Conservation (phyloP, 2,888 invertebrate genomes). For the Ecliptopera silaceata region DNA sequence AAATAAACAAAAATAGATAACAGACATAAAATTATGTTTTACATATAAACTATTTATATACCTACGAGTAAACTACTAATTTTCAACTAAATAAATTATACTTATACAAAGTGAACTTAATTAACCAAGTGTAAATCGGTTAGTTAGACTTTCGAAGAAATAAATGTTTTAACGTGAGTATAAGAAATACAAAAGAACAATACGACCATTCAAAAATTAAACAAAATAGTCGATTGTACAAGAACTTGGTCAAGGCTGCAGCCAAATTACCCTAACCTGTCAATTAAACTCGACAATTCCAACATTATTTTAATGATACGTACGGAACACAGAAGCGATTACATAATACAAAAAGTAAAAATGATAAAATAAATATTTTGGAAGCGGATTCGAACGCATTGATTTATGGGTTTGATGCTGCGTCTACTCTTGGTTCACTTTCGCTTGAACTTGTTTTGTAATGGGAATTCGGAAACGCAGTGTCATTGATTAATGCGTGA, state of each 20-base stretch:
- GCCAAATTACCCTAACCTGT: conserved; percentile 26
- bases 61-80: too few species aligned
- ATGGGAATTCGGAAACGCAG: conserved; percentile 25
- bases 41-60: too few species aligned
- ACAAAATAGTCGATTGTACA: conserved; percentile 6
- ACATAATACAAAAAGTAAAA: conserved; percentile 13
- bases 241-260: conserved; percentile 29
- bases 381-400: conserved; percentile 6
- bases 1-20: too few species aligned
- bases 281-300: conserved; percentile 29
- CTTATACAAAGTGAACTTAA: too few species aligned
- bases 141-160: too few species aligned
- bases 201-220: conserved; percentile 5
- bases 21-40: too few species aligned
- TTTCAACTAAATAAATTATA: too few species aligned
- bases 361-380: conserved; percentile 20
- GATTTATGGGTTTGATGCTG: conserved; percentile 26
- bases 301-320: conserved; percentile 17
- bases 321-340: conserved; percentile 13
- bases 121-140: too few species aligned
- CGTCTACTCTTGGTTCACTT: conserved; percentile 22
- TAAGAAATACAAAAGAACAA: neutral
- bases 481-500: conserved; percentile 31
- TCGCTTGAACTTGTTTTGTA: conserved; percentile 28
- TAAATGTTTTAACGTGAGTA: neutral